Conservation (phyloP, 2,113 vertebrate species). For the Pteronura brasiliensis region DNA sequence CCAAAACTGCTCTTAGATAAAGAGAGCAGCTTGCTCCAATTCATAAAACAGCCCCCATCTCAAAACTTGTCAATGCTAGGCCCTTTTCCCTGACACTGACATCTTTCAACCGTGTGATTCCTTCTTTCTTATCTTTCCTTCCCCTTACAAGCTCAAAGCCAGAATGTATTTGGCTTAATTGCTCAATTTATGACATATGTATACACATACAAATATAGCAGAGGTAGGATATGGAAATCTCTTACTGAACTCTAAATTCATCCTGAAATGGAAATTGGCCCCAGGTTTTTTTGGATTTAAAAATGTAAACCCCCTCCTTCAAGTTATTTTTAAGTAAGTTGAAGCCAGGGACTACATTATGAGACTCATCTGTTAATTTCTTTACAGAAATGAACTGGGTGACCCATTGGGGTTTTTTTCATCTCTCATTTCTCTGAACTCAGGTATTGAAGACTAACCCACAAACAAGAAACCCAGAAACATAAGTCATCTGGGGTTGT, state of each 20-base stretch:
- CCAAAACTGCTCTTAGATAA: background rate
- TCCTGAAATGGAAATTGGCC: background rate
- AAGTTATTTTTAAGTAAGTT: background rate
- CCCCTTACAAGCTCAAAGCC: background rate
- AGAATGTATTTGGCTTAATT: background rate
- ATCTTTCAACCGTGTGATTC: background rate
- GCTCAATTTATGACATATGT: background rate
- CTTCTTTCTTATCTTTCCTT: background rate
- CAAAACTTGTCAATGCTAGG: background rate
- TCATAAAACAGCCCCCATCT: background rate
- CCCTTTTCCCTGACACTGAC: background rate
- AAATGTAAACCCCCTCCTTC: background rate
- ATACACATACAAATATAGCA: background rate
- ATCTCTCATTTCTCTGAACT: slow-evolving; percentile 63
- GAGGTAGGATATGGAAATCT: background rate
- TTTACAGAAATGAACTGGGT: slow-evolving; percentile 50
- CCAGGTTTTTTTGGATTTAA: background rate
- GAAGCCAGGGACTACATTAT: background rate
- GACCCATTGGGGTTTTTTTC: slow-evolving; percentile 55
- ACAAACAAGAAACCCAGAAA: slow-evolving; percentile 58
- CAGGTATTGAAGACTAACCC: slow-evolving; percentile 58
- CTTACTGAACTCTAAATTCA: background rate
- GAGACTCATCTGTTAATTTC: background rate
- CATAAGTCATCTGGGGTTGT: slow-evolving; percentile 70
- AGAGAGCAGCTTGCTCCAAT: background rate